A percentile compares a stretch with the other conserved stretches of the same genome.
phyloP scores from a whole-genome alignment of 1,140 invertebrate genomes.

The Lucilia sericata region DNA sequence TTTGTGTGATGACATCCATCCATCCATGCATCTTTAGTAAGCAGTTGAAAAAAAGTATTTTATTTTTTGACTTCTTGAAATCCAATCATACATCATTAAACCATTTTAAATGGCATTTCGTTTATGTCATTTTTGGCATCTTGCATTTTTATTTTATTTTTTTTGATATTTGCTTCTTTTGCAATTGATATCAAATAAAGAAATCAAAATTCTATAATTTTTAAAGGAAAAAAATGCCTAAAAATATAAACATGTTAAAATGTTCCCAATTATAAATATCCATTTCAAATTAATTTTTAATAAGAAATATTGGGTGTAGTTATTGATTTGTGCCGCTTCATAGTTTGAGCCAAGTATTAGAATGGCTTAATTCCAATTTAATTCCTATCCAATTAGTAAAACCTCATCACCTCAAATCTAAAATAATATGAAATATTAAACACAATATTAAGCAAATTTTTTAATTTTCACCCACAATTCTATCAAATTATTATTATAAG shows the following conservation, averaged over 20 bases:
- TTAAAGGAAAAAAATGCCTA: neutral
- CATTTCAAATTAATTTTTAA: conserved; percentile 13
- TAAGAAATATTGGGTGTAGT: neutral
- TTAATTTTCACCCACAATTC: no score
- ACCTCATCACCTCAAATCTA: no score
- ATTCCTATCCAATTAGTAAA: no score
- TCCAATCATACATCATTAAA: conserved; percentile 27
- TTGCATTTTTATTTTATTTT: neutral
- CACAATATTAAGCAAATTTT: no score
- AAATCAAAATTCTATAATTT: conserved; percentile 12
- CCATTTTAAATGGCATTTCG: conserved; percentile 7
- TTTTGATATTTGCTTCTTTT: neutral
- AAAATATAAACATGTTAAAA: conserved; percentile 21
- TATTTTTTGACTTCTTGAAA: conserved; percentile 2
- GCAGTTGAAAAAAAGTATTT: neutral
- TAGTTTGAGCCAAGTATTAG: neutral
- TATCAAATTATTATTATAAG: no score
- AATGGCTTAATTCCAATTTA: no score
- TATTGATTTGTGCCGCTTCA: neutral
- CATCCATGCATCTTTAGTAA: neutral
- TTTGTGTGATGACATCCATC: neutral
- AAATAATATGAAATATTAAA: no score
- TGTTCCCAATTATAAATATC: conserved; percentile 15
- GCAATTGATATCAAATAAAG: conserved; percentile 24
- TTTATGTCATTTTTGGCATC: neutral